phyloP scores from a whole-genome alignment of 2,888 invertebrate genomes.

The Elmis aenea region DNA sequence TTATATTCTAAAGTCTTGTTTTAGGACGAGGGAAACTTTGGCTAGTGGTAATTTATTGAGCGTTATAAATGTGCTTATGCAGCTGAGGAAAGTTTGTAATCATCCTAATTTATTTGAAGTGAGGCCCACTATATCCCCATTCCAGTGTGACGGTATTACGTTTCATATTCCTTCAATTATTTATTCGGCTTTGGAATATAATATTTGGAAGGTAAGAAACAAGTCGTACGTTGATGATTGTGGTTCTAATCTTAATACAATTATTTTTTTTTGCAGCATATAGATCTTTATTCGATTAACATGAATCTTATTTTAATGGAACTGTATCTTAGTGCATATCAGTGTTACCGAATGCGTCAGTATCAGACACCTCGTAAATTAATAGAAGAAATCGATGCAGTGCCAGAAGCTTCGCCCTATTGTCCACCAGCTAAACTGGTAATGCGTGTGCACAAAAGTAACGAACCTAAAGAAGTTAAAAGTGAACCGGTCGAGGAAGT shows the following conservation, averaged over 20 bases:
- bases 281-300: conserved; percentile 61
- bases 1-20: conserved; percentile 24
- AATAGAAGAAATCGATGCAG: conserved; percentile 50
- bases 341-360: conserved; percentile 76
- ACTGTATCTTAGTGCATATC: conserved; percentile 68
- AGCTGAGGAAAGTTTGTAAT: conserved; percentile 95
- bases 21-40: conserved; percentile 88
- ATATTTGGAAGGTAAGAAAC: conserved; percentile 66
- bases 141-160: conserved; percentile 76
- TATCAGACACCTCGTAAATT: conserved; percentile 66
- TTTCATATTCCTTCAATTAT: conserved; percentile 67
- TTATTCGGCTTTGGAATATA: conserved; percentile 64
- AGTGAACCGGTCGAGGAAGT: conserved; percentile 1
- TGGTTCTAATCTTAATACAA: conserved; percentile 7
- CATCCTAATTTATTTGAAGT: conserved; percentile 98
- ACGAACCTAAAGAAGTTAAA: conserved; percentile 22
- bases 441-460: conserved; percentile 31
- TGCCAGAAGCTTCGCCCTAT: conserved; percentile 56
- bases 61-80: conserved; percentile 96
- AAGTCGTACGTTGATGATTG: too few species aligned
- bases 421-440: conserved; percentile 53
- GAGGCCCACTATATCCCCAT: conserved; percentile 89
- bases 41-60: conserved; percentile 89
- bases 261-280: conserved; percentile 49
- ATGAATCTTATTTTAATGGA: conserved; percentile 63